These are phyloP conservation scores for Polyergus mexicanus DNA, from an alignment of 1,140 invertebrate species.

Conservation along the genomic window DNA sequence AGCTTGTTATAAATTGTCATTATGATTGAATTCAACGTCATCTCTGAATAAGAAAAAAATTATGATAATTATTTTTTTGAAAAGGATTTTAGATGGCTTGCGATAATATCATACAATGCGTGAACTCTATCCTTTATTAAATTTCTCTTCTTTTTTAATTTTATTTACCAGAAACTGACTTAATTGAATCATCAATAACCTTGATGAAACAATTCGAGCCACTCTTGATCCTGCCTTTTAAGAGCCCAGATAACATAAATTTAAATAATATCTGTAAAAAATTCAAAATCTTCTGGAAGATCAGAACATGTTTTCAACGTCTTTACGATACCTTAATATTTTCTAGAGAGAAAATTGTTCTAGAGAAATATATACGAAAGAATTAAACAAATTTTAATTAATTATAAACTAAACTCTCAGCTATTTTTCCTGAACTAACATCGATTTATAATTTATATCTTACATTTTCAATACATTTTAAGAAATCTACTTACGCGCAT, in stretches of 20 bases:
- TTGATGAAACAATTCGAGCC: background rate
- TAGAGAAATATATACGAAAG: background rate
- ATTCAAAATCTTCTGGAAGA: background rate
- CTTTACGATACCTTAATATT: background rate
- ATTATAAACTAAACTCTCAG: background rate
- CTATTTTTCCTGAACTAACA: background rate
- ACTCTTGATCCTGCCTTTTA: background rate
- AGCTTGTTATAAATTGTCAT: background rate
- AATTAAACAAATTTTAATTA: background rate
- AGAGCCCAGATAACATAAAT: background rate
- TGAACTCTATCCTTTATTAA: background rate
- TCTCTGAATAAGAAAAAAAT: background rate
- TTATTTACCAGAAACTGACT: background rate
- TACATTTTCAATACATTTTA: background rate
- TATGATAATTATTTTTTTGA: background rate
- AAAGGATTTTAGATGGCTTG: background rate
- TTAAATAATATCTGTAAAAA: background rate
- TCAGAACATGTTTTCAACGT: background rate
- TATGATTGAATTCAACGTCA: background rate
- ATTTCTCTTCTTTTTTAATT: background rate
- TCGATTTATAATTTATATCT: background rate
- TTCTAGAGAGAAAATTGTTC: background rate
- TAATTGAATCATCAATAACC: conserved; percentile 1
- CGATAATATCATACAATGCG: background rate
- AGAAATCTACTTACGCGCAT: conserved; percentile 66